Conservation (phyloP, 1,140 invertebrate species). For the Drosophila teissieri region DNA sequence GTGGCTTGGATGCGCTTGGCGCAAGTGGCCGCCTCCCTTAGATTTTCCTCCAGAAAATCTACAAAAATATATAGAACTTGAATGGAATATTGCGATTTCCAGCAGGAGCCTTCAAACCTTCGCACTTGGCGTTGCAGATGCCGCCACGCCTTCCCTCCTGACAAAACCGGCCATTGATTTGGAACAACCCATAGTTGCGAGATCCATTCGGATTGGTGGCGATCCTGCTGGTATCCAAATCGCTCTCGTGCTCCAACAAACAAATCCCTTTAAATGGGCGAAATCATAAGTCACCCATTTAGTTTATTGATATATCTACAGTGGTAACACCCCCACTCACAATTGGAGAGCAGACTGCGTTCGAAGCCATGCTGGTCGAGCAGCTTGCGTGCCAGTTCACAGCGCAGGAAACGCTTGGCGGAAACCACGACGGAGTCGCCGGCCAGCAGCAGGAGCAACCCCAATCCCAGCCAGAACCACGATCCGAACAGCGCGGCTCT, state of each 20-base stretch:
- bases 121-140: slow-evolving; percentile 70
- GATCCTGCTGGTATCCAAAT: slow-evolving; percentile 86
- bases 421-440: slow-evolving; percentile 1
- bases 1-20: slow-evolving; percentile 87
- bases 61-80: not conserved
- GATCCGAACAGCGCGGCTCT: slow-evolving; percentile 43
- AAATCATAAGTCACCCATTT: not conserved
- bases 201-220: slow-evolving; percentile 87
- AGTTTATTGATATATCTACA: not conserved
- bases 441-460: slow-evolving; percentile 13
- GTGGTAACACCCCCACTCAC: slow-evolving; percentile 19
- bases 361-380: slow-evolving; percentile 60
- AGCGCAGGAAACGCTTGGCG: slow-evolving; percentile 58
- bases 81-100: not conserved
- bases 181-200: slow-evolving; percentile 89
- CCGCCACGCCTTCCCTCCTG: slow-evolving; percentile 53
- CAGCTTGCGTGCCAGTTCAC: slow-evolving; percentile 62
- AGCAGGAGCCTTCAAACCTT: slow-evolving; percentile 33
- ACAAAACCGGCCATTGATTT: slow-evolving; percentile 80
- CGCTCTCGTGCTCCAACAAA: slow-evolving; percentile 89
- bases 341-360: slow-evolving; percentile 59
- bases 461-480: slow-evolving; percentile 34
- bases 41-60: slow-evolving; percentile 88
- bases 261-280: slow-evolving; percentile 87
- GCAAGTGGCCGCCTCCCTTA: slow-evolving; percentile 88